phyloP scores from a whole-genome alignment of 2,888 invertebrate species.

The Caenorhabditis imperialis region DNA sequence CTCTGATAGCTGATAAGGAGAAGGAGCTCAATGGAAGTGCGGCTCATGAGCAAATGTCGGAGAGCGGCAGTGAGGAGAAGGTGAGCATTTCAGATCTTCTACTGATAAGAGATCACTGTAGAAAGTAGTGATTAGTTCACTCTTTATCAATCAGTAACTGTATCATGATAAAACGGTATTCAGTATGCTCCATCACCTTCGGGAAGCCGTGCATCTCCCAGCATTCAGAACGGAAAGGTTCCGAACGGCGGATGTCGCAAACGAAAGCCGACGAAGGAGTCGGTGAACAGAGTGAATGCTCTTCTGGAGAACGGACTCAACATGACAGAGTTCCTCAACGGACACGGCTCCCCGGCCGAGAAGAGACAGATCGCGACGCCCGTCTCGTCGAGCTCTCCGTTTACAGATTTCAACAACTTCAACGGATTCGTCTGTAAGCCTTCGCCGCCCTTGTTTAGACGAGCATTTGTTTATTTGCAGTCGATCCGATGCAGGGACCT shows the following conservation, averaged over 20 bases:
- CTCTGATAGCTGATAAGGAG: constrained; percentile 47
- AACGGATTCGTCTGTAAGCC: constrained; percentile 46
- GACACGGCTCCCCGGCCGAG: constrained; percentile 17
- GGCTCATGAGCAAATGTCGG: constrained; percentile 49
- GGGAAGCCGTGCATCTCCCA: constrained; percentile 56
- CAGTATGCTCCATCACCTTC: constrained; percentile 57
- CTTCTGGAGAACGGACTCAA: constrained; percentile 14
- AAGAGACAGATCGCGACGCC: constrained; percentile 35
- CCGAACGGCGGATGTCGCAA: constrained; percentile 68
- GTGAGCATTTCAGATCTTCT: no score
- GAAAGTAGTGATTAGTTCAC: no score
- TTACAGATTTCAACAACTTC: constrained; percentile 44
- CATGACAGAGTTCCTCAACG: background rate
- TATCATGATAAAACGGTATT: no score
- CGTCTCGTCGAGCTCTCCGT: constrained; percentile 39
- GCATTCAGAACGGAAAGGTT: constrained; percentile 57
- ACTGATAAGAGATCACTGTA: no score
- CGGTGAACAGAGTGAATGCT: constrained; percentile 44
- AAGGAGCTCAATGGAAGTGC: constrained; percentile 8
- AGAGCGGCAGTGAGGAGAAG: constrained; percentile 62
- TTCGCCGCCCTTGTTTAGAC: background rate
- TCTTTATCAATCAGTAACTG: no score
- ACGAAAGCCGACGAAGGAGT: constrained; percentile 70
- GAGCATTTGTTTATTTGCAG: constrained; percentile 1
- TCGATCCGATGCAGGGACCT: constrained; percentile 41